phyloP scores from a whole-genome alignment of 2,797 vertebrate species.

The Tauraco hartlaubi region DNA sequence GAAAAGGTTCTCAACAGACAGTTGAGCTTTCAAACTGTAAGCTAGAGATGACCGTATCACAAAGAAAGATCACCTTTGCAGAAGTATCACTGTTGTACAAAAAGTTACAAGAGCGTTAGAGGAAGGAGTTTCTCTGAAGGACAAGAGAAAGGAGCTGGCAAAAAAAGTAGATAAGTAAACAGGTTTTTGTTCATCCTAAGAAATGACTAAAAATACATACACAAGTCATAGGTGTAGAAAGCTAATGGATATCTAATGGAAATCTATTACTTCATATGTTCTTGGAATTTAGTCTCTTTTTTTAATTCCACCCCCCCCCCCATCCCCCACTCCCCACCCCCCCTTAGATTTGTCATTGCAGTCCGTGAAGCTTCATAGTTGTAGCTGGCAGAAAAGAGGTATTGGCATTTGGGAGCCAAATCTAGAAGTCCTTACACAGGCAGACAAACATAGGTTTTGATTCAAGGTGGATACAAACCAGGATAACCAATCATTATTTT shows the following conservation, averaged over 20 bases:
- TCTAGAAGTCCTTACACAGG: neutral
- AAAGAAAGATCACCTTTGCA: neutral
- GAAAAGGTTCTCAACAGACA: neutral
- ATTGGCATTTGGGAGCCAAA: neutral
- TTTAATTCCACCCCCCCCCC: neutral
- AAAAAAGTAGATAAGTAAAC: neutral
- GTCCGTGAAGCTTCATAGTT: neutral
- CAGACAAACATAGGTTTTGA: neutral
- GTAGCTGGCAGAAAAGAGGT: neutral
- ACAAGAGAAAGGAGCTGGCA: neutral
- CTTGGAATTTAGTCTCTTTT: neutral
- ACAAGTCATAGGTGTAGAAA: neutral
- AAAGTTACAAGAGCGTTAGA: neutral
- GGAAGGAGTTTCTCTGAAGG: neutral
- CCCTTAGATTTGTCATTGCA: neutral
- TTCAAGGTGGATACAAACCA: neutral
- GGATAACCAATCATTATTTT: neutral
- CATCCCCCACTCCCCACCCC: no score
- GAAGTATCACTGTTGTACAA: neutral
- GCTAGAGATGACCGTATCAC: neutral
- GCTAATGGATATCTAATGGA: neutral
- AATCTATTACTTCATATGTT: neutral
- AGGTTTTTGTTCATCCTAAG: neutral
- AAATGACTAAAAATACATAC: neutral
- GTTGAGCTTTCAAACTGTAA: neutral